phyloP scores from a whole-genome alignment of 2,888 invertebrate genomes.

The Serripes groenlandicus region DNA sequence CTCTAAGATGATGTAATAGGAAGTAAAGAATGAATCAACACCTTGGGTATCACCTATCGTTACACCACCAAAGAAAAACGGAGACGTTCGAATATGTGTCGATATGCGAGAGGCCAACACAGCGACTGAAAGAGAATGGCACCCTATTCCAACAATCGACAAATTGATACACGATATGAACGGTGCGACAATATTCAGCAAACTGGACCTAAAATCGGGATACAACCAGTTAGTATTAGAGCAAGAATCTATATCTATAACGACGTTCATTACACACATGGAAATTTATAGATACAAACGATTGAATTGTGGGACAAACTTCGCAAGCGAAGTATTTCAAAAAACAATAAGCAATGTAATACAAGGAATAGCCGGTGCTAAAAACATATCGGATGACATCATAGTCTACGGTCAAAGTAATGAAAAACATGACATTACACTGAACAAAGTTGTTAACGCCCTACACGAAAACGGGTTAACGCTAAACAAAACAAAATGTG shows the following conservation, averaged over 20 bases:
- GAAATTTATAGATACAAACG: conserved; percentile 69
- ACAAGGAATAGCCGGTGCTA: no score
- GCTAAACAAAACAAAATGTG: conserved; percentile 84
- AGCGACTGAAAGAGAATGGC: conserved; percentile 65
- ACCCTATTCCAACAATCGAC: conserved; percentile 67
- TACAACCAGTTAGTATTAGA: conserved; percentile 72
- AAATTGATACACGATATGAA: conserved; percentile 70
- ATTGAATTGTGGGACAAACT: conserved; percentile 72
- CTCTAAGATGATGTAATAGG: conserved; percentile 49
- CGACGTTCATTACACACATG: conserved; percentile 69
- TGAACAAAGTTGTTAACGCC: no score
- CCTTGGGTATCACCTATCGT: conserved; percentile 71
- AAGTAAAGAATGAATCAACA: conserved; percentile 66
- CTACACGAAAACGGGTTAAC: no score
- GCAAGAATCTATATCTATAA: conserved; percentile 70
- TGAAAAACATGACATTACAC: conserved; percentile 78
- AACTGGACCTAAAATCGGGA: conserved; percentile 67
- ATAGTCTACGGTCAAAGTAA: conserved; percentile 80
- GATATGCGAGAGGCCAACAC: conserved; percentile 73
- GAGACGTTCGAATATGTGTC: conserved; percentile 69
- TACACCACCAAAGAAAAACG: conserved; percentile 61
- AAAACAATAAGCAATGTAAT: no score
- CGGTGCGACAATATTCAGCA: conserved; percentile 55
- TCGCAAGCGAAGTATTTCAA: conserved; percentile 87
- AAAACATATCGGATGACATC: conserved; percentile 86